These are phyloP conservation scores for Muricea muricata DNA, from an alignment of 92 coral and sea anemone genomes.

Conservation along the genomic window DNA sequence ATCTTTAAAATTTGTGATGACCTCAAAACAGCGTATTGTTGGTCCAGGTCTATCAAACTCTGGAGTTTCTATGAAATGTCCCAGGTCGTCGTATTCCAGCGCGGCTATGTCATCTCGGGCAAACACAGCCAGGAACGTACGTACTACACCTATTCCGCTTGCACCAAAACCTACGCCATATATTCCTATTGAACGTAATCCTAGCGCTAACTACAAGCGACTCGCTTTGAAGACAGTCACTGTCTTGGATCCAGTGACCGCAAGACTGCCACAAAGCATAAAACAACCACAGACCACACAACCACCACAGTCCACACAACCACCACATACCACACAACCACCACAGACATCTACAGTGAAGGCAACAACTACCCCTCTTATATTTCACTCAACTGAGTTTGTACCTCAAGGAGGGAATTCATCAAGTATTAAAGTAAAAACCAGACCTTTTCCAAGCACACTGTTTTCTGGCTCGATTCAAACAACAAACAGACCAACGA, in stretches of 20 bases:
- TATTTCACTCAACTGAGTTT: constrained; percentile 1
- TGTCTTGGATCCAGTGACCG: neutral
- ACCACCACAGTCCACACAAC: neutral
- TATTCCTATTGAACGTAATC: neutral
- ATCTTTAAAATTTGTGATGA: neutral
- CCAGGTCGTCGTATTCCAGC: neutral
- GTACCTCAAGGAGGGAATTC: neutral
- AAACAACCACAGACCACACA: neutral
- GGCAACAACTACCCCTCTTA: neutral
- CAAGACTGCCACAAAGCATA: neutral
- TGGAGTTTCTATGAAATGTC: neutral
- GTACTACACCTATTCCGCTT: constrained; percentile 15
- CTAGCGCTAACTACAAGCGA: neutral
- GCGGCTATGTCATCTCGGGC: constrained; percentile 3
- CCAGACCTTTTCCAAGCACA: neutral
- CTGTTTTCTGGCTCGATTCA: neutral
- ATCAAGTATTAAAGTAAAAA: neutral
- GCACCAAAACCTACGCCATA: constrained; percentile 29
- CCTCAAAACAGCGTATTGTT: neutral
- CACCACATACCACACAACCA: neutral
- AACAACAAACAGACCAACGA: neutral
- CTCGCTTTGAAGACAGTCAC: constrained; percentile 25
- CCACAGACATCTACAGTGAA: neutral
- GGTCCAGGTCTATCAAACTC: neutral
- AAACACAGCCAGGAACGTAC: neutral